Evolutionary conservation across 2,888 invertebrate species (phyloP).

Genomic region (Ecliptopera silaceata): DNA sequence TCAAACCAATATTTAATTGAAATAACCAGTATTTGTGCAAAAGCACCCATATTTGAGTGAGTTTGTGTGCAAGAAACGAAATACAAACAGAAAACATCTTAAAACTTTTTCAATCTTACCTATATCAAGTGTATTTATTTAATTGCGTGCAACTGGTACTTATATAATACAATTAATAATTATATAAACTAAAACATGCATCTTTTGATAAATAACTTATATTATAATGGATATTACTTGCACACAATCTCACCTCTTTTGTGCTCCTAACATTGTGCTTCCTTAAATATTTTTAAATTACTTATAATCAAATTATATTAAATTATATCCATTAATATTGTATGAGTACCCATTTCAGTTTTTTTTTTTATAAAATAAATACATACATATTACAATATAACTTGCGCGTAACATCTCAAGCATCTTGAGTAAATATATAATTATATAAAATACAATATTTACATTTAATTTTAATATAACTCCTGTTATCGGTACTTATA

Average conservation of each 20-base stretch:
- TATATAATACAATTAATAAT: too few species aligned
- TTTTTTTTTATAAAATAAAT: conserved; percentile 38
- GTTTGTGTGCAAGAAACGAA: conserved; percentile 7
- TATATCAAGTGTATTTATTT: too few species aligned
- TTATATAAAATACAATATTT: conserved; percentile 63
- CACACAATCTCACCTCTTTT: conserved; percentile 13
- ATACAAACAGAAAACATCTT: neutral
- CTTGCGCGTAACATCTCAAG: conserved; percentile 54
- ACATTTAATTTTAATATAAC: conserved; percentile 48
- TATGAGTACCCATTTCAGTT: conserved; percentile 54
- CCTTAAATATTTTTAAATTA: conserved; percentile 66
- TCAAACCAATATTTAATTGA: conserved; percentile 34
- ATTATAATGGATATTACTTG: conserved; percentile 25
- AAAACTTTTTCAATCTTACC: neutral
- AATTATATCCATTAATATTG: conserved; percentile 35
- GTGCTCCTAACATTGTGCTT: conserved; percentile 39
- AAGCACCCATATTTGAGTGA: conserved; percentile 51
- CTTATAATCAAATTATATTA: conserved; percentile 51
- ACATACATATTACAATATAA: conserved; percentile 43
- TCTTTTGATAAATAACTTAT: too few species aligned
- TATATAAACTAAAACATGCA: too few species aligned
- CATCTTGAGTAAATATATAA: conserved; percentile 55
- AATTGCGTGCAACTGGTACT: too few species aligned
- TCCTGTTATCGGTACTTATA: conserved; percentile 43
- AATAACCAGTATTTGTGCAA: conserved; percentile 40